These are phyloP conservation scores for Eulemur mongoz DNA, from an alignment of 2,797 vertebrate genomes.

Conservation along the genomic window DNA sequence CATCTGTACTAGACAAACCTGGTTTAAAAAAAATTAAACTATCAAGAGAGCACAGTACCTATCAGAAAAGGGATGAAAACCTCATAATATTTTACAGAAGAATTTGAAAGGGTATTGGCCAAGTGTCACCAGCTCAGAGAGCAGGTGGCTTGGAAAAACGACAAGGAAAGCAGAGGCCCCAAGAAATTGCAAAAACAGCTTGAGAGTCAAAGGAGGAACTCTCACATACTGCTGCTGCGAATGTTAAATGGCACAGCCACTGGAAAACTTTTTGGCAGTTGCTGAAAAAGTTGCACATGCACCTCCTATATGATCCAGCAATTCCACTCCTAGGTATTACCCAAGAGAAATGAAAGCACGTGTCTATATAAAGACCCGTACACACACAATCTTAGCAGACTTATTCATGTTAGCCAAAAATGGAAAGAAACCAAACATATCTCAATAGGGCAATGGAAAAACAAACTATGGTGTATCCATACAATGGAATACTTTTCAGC, in stretches of 20 bases:
- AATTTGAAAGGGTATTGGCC: neutral
- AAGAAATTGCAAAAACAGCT: neutral
- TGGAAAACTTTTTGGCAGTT: neutral
- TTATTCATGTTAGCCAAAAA: neutral
- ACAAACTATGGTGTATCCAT: neutral
- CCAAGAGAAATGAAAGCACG: neutral
- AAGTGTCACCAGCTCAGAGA: neutral
- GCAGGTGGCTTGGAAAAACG: neutral
- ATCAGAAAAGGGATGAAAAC: neutral
- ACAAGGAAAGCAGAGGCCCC: neutral
- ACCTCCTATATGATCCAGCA: neutral
- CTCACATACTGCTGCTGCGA: too few species aligned
- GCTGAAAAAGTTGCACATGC: neutral
- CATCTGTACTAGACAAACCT: neutral
- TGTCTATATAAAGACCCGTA: neutral
- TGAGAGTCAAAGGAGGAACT: neutral
- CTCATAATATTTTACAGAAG: neutral
- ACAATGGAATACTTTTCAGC: neutral
- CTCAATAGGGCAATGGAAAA: neutral
- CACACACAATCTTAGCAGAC: neutral
- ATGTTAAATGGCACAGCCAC: accelerated
- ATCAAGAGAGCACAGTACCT: neutral
- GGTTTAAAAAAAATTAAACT: neutral
- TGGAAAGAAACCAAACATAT: neutral
- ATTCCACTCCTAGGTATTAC: neutral